A percentile compares a stretch with the other conserved stretches of the same genome.
phyloP scores from a whole-genome alignment of 1,140 invertebrate species.

The Lasioglossum albipes region DNA sequence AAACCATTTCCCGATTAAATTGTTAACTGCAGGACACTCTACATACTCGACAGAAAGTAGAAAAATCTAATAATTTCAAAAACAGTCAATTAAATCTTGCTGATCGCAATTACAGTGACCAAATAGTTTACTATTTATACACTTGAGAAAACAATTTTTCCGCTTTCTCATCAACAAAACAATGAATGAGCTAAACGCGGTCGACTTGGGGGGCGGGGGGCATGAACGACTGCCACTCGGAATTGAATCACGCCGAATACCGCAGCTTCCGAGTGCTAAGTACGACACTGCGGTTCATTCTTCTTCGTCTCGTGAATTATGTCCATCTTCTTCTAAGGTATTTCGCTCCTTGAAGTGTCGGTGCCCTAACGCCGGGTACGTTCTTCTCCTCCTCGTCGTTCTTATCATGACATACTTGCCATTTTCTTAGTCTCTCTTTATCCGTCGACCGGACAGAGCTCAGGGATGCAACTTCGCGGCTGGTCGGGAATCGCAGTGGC shows the following conservation, averaged over 20 bases:
- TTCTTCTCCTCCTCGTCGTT: conserved; percentile 35
- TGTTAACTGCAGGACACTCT: too few species aligned
- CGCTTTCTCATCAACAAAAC: not conserved
- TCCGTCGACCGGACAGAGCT: not conserved
- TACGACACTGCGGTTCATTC: conserved; percentile 38
- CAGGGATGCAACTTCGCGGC: conserved; percentile 32
- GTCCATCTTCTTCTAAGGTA: conserved; percentile 40
- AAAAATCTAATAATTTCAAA: too few species aligned
- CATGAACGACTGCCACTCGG: not conserved
- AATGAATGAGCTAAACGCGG: not conserved
- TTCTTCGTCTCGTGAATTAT: conserved; percentile 38
- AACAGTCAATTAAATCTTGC: too few species aligned
- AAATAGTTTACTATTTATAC: too few species aligned
- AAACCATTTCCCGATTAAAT: too few species aligned
- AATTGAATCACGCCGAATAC: not conserved
- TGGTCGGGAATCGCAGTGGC: conserved; percentile 20
- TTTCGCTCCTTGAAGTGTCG: conserved; percentile 25
- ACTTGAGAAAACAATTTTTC: too few species aligned
- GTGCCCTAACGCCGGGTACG: conserved; percentile 31
- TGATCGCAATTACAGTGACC: too few species aligned
- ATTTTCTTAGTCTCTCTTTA: conserved; percentile 17
- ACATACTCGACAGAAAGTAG: too few species aligned
- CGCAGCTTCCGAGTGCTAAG: conserved; percentile 5
- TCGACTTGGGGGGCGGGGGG: too few species aligned
- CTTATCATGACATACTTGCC: conserved; percentile 11